These are phyloP conservation scores for Nansenia antarctica DNA, from an alignment of 2,113 vertebrate genomes.

Conservation along the genomic window DNA sequence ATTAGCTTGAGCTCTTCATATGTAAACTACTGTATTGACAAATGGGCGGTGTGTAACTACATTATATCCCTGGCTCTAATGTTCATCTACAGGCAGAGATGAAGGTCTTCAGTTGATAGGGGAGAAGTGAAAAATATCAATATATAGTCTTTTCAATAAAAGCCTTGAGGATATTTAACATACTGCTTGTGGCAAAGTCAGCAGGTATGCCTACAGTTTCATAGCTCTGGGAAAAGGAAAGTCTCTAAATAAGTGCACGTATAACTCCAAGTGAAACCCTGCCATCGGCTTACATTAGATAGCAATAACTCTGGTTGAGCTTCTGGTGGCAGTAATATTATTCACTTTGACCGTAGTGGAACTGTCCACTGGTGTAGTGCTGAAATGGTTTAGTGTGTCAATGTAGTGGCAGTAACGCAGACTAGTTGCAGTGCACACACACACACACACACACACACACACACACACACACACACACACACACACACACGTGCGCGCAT, in stretches of 20 bases:
- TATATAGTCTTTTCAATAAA: neutral
- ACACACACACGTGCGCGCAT: too few relatives aligned
- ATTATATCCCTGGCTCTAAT: too few relatives aligned
- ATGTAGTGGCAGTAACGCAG: neutral
- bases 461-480: neutral
- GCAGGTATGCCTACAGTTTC: neutral
- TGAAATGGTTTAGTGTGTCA: neutral
- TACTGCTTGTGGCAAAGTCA: slow-evolving; percentile 4
- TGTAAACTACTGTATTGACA: too few relatives aligned
- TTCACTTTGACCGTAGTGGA: neutral
- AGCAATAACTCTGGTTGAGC: neutral
- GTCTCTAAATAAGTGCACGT: neutral
- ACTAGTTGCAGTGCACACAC: neutral
- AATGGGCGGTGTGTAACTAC: too few relatives aligned
- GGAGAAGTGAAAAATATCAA: too few relatives aligned
- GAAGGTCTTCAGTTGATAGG: neutral
- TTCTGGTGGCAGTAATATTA: too few relatives aligned
- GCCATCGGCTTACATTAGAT: neutral
- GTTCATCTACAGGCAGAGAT: neutral
- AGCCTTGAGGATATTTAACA: slow-evolving; percentile 3
- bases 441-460: neutral
- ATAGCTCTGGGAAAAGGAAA: neutral
- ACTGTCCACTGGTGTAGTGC: slow-evolving; percentile 5
- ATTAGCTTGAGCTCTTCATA: too few relatives aligned
- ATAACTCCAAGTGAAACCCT: neutral